Conservation (phyloP, 64 coral and sea anemone species). For the Stichodactyla helianthus region DNA sequence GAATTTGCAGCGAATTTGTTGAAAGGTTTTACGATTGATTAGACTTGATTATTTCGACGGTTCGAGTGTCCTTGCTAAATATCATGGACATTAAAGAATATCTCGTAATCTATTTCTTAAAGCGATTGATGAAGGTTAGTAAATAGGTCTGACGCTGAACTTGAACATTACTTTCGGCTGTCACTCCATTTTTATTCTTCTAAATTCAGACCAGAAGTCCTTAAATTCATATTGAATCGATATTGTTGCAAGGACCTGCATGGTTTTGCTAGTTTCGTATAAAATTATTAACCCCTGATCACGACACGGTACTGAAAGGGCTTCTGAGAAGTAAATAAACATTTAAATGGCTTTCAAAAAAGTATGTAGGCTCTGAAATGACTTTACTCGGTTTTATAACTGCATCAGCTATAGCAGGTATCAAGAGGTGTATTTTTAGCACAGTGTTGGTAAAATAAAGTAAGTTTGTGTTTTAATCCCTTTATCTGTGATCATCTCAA, state of each 20-base stretch:
- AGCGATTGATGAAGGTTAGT: not conserved
- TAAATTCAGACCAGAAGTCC: no score
- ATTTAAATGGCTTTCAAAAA: not conserved
- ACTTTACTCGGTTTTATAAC: not conserved
- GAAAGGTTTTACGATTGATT: not conserved
- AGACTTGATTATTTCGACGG: not conserved
- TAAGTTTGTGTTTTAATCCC: not conserved
- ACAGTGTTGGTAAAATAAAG: not conserved
- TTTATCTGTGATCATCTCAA: not conserved
- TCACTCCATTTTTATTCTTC: no score
- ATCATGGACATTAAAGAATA: not conserved
- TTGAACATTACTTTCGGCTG: no score
- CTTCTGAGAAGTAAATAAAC: slow-evolving; percentile 1
- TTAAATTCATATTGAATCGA: not conserved
- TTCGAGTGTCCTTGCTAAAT: not conserved
- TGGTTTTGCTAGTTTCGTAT: not conserved
- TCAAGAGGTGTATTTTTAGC: not conserved
- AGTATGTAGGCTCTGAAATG: not conserved
- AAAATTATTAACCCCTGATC: not conserved
- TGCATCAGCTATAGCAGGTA: not conserved
- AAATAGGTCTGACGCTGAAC: not conserved
- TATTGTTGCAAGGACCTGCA: not conserved
- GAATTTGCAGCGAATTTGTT: not conserved
- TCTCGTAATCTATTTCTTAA: not conserved
- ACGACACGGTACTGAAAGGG: not conserved